Evolutionary conservation across 2,888 invertebrate genomes (phyloP).

Genomic region (Diadromus collaris): DNA sequence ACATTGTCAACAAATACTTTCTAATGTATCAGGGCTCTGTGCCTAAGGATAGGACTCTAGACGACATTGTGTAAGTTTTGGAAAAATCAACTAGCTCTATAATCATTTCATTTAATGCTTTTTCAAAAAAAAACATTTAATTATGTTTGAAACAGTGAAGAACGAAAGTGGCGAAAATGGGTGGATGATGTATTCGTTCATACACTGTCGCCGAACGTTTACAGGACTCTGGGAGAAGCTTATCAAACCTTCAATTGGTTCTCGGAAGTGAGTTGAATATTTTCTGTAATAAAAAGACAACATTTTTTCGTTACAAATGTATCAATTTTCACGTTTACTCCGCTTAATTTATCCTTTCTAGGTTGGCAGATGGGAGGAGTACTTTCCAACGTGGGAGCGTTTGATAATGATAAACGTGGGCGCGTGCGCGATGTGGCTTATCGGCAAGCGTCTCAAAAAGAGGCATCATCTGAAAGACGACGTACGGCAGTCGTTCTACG

Average conservation of each 20-base stretch:
- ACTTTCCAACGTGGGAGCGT: conserved; percentile 94
- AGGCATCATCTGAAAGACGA: conserved; percentile 93
- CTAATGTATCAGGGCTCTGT: conserved; percentile 88
- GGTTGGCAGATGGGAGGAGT: conserved; percentile 95
- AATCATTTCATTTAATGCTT: not conserved
- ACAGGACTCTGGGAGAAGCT: conserved; percentile 92
- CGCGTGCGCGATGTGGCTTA: conserved; percentile 95
- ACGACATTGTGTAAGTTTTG: conserved; percentile 83
- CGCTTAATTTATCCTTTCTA: conserved; percentile 63
- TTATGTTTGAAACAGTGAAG: conserved; percentile 84
- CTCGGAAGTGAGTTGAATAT: conserved; percentile 82
- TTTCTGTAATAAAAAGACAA: conserved; percentile 5
- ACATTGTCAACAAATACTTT: conserved; percentile 94
- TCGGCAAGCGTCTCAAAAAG: conserved; percentile 93
- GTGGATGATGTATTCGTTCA: conserved; percentile 95
- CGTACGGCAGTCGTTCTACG: conserved; percentile 94
- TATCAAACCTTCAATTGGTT: conserved; percentile 97
- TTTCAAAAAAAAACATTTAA: conserved; percentile 1
- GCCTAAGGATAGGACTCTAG: conserved; percentile 81
- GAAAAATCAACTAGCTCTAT: not conserved
- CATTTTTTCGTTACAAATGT: not conserved
- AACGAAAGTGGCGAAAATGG: conserved; percentile 98
- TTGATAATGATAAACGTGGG: conserved; percentile 95
- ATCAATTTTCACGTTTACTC: too few relatives aligned
- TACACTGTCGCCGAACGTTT: conserved; percentile 97